phyloP scores from a whole-genome alignment of 2,797 vertebrate species.

The Esox lucius region DNA sequence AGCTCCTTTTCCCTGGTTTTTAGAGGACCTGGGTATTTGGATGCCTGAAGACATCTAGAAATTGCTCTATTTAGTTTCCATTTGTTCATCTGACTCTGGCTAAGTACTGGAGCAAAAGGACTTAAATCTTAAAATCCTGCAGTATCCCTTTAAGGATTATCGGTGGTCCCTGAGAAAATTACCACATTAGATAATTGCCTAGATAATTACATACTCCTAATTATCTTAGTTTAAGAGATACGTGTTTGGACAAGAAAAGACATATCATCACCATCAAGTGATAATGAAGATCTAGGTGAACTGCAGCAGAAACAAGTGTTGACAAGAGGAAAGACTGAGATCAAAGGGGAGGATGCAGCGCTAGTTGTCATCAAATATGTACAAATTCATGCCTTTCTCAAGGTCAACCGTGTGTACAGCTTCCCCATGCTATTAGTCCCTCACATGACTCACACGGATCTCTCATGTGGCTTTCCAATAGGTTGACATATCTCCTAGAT shows the following conservation, averaged over 20 bases:
- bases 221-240: neutral
- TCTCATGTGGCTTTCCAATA: conserved; percentile 26
- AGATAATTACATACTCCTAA: neutral
- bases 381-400: conserved; percentile 20
- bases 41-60: no score
- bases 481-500: neutral
- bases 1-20: no score
- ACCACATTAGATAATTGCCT: neutral
- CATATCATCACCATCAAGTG: neutral
- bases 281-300: neutral
- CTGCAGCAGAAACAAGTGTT: neutral
- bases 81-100: no score
- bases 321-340: neutral
- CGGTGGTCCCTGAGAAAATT: neutral
- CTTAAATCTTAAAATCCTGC: neutral
- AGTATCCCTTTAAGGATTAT: no score
- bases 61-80: no score
- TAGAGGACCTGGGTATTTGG: no score
- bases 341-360: neutral
- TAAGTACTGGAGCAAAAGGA: neutral
- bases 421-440: conserved; percentile 8
- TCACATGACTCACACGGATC: conserved; percentile 19
- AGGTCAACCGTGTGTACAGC: conserved; percentile 33
- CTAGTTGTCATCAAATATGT: neutral
- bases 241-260: neutral